A percentile compares a stretch with the other conserved stretches of the same genome.
phyloP scores from a whole-genome alignment of 2,113 vertebrate species.

The Tragelaphus buxtoni region DNA sequence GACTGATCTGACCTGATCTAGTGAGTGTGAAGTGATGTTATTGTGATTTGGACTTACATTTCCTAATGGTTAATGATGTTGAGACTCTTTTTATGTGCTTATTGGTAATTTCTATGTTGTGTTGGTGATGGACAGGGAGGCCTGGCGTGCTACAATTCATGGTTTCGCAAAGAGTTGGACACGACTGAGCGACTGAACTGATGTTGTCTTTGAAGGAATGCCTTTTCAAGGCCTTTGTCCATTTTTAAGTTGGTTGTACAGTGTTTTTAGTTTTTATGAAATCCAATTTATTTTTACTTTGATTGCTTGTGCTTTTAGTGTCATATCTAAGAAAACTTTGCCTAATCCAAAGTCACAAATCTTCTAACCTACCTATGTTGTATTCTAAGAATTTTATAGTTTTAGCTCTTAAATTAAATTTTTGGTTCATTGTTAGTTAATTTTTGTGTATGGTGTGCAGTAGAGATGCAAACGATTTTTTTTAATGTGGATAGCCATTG shows the following conservation, averaged over 20 bases:
- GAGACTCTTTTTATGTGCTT: background rate
- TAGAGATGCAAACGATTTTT: background rate
- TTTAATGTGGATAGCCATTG: background rate
- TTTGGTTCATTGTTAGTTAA: background rate
- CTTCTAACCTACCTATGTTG: background rate
- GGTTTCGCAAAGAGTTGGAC: no score
- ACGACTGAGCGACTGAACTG: no score
- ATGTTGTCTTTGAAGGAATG: background rate
- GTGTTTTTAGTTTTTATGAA: background rate
- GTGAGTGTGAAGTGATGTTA: background rate
- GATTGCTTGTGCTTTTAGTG: background rate
- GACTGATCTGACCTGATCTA: no score
- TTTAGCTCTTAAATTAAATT: background rate
- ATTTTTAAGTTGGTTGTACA: background rate
- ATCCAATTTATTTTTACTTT: background rate
- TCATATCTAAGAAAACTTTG: background rate
- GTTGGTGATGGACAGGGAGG: no score
- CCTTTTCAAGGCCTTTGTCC: background rate
- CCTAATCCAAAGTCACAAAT: background rate
- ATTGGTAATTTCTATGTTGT: background rate
- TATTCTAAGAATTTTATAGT: background rate
- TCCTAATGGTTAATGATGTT: background rate
- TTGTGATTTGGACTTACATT: background rate
- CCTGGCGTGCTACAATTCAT: no score
- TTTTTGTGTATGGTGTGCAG: background rate